These are phyloP conservation scores for Drymodes brunneopygia DNA, from an alignment of 2,113 vertebrate species.

Conservation along the genomic window DNA sequence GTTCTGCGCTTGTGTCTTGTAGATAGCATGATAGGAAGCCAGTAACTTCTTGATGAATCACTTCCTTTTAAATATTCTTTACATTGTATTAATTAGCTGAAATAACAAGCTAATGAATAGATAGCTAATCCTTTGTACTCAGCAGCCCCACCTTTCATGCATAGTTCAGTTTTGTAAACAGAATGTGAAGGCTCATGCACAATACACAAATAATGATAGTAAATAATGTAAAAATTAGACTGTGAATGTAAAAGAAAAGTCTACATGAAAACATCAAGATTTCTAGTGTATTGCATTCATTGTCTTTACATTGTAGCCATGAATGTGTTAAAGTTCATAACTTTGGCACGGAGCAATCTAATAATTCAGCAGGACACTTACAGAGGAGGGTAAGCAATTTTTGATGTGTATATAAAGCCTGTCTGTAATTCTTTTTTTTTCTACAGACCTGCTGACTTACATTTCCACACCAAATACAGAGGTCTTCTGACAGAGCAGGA, in stretches of 20 bases:
- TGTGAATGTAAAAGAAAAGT: background rate
- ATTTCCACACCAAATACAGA: slow-evolving; percentile 41
- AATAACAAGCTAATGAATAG: background rate
- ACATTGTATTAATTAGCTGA: background rate
- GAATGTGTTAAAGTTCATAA: background rate
- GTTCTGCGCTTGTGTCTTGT: background rate
- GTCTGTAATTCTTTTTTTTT: background rate
- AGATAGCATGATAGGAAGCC: background rate
- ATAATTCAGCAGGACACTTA: background rate
- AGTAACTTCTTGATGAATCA: background rate
- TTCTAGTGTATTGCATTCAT: background rate
- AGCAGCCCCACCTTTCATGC: background rate
- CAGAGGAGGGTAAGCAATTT: background rate
- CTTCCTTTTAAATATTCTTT: background rate
- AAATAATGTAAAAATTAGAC: background rate
- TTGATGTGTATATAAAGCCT: background rate
- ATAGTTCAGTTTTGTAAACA: background rate
- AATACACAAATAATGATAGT: background rate
- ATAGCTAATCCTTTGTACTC: background rate
- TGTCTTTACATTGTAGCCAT: background rate
- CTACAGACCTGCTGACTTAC: background rate
- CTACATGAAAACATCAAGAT: background rate
- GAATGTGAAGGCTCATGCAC: background rate
- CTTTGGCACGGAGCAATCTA: background rate
- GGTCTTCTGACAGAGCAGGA: background rate